Conservation (phyloP, 2,113 vertebrate genomes). For the Nettapus auritus region DNA sequence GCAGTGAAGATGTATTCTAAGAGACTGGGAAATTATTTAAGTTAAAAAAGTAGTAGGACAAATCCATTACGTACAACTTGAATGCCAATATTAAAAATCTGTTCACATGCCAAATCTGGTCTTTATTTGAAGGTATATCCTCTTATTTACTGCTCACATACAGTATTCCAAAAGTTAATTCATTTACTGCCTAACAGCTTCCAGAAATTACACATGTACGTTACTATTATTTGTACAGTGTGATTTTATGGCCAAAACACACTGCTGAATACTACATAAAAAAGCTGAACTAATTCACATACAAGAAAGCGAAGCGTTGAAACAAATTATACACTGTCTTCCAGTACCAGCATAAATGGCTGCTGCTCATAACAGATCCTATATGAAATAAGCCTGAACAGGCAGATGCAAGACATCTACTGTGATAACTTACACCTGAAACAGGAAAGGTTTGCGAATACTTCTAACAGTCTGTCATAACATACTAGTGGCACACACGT, state of each 20-base stretch:
- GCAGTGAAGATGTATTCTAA: background rate
- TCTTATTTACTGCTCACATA: background rate
- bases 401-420: background rate
- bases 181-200: background rate
- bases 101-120: background rate
- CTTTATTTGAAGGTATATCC: background rate
- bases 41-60: background rate
- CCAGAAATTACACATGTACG: background rate
- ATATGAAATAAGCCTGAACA: background rate
- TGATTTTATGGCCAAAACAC: background rate
- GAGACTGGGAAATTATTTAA: background rate
- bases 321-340: background rate
- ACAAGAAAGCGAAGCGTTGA: background rate
- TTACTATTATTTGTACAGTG: background rate
- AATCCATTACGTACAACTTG: background rate
- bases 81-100: background rate
- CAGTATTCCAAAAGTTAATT: background rate
- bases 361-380: background rate
- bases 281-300: background rate
- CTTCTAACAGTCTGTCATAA: background rate
- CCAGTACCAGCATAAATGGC: background rate
- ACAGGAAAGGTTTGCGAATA: background rate
- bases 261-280: background rate
- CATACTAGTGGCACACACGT: background rate
- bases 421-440: background rate